Percentiles rank a stretch among this genome's conserved stretches.
phyloP scores from a whole-genome alignment of 2,797 vertebrate genomes.

The Enteromius anoplus region DNA sequence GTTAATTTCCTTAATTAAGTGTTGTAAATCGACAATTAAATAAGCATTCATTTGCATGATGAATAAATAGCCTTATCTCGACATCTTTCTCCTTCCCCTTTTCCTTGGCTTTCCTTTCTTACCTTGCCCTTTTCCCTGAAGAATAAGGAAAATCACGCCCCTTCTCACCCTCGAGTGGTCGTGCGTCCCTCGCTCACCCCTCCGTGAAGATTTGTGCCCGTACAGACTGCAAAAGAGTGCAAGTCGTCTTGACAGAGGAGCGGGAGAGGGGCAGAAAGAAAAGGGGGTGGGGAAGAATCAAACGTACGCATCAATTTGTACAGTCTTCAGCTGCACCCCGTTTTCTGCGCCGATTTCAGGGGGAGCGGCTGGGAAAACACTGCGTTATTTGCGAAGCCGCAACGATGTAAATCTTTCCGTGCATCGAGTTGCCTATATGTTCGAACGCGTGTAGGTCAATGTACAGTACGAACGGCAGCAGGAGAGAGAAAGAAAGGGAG shows the following conservation, averaged over 20 bases:
- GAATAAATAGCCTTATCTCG: slow-evolving; percentile 15
- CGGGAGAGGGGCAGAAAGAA: slow-evolving; percentile 69
- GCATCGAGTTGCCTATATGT: slow-evolving; percentile 47
- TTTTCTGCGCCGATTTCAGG: slow-evolving; percentile 73
- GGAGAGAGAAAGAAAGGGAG: slow-evolving; percentile 67
- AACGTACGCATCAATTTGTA: slow-evolving; percentile 84
- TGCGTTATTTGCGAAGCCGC: slow-evolving; percentile 72
- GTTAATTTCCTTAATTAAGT: slow-evolving; percentile 43
- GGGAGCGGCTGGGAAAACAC: slow-evolving; percentile 64
- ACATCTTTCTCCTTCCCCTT: background rate
- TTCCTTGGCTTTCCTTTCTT: slow-evolving; percentile 65
- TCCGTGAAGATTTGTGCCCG: slow-evolving; percentile 74
- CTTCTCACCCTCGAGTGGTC: slow-evolving; percentile 68
- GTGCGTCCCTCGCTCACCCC: slow-evolving; percentile 73
- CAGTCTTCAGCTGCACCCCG: slow-evolving; percentile 81
- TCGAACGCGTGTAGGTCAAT: slow-evolving; percentile 69
- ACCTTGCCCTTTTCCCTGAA: slow-evolving; percentile 74
- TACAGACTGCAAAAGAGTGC: slow-evolving; percentile 75
- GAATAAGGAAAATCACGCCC: slow-evolving; percentile 77
- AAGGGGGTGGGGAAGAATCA: slow-evolving; percentile 70
- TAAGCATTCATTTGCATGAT: slow-evolving; percentile 22
- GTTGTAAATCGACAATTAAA: slow-evolving; percentile 31
- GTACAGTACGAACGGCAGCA: slow-evolving; percentile 72
- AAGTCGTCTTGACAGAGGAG: slow-evolving; percentile 77
- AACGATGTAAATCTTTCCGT: slow-evolving; percentile 75